phyloP scores from a whole-genome alignment of 2,797 vertebrate species.

The Periparus ater region DNA sequence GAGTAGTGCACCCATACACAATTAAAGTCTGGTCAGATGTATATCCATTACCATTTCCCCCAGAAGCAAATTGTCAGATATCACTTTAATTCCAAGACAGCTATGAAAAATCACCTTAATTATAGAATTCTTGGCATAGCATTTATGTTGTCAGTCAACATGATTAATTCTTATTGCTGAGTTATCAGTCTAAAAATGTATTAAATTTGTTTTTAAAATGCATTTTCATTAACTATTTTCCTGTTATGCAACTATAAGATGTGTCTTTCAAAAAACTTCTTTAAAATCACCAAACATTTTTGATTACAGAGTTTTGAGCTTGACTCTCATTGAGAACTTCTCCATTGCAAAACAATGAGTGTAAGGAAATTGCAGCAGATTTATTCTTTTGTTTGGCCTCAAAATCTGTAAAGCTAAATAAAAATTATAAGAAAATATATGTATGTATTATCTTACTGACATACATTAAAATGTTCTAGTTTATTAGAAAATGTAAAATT shows the following conservation, averaged over 20 bases:
- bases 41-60: constrained; percentile 21
- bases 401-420: neutral
- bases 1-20: neutral
- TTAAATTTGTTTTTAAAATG: constrained; percentile 47
- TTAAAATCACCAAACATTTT: neutral
- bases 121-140: constrained; percentile 32
- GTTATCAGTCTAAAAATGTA: constrained; percentile 38
- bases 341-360: neutral
- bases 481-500: neutral
- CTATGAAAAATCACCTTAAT: constrained; percentile 67
- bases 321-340: neutral
- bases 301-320: neutral
- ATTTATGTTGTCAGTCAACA: constrained; percentile 67
- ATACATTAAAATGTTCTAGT: neutral
- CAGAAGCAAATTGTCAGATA: constrained; percentile 36
- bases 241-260: constrained; percentile 7
- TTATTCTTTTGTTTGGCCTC: neutral
- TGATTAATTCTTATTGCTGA: constrained; percentile 64
- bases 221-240: constrained; percentile 58
- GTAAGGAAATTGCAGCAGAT: neutral
- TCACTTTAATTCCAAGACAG: constrained; percentile 50
- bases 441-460: neutral
- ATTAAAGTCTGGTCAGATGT: neutral
- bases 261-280: neutral
- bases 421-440: neutral